A percentile compares a stretch with the other conserved stretches of the same genome.
phyloP scores from a whole-genome alignment of 2,113 vertebrate genomes.

The Bungarus multicinctus region DNA sequence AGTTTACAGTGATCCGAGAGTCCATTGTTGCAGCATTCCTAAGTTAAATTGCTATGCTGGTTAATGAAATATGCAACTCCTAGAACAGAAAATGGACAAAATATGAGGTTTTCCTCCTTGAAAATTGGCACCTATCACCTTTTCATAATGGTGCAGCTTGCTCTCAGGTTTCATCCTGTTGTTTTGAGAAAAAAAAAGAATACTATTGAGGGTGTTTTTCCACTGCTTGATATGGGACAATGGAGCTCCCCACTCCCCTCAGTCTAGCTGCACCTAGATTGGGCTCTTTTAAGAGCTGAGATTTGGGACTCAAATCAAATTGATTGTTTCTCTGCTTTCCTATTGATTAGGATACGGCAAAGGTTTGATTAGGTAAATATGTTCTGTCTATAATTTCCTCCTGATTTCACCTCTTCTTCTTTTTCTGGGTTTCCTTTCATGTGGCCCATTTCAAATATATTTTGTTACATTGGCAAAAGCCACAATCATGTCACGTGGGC shows the following conservation, averaged over 20 bases:
- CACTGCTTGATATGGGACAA: background rate
- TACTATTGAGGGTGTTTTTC: background rate
- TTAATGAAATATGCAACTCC: background rate
- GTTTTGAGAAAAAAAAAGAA: background rate
- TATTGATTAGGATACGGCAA: background rate
- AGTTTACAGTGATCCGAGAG: background rate
- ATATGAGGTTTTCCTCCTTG: background rate
- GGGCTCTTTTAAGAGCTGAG: background rate
- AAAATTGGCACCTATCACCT: background rate
- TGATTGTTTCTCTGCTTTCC: background rate
- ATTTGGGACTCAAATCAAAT: background rate
- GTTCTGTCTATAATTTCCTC: too few relatives aligned
- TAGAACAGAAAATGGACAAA: background rate
- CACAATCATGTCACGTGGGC: background rate
- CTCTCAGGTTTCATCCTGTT: background rate
- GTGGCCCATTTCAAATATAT: background rate
- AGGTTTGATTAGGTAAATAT: background rate
- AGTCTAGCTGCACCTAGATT: background rate
- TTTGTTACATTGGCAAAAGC: background rate
- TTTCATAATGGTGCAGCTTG: background rate
- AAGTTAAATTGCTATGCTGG: background rate
- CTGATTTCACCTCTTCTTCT: background rate
- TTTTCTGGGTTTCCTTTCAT: background rate
- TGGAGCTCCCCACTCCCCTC: background rate
- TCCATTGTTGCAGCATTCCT: background rate